Evolutionary conservation across 2,888 invertebrate species (phyloP).

Genomic region (Sipha maydis): DNA sequence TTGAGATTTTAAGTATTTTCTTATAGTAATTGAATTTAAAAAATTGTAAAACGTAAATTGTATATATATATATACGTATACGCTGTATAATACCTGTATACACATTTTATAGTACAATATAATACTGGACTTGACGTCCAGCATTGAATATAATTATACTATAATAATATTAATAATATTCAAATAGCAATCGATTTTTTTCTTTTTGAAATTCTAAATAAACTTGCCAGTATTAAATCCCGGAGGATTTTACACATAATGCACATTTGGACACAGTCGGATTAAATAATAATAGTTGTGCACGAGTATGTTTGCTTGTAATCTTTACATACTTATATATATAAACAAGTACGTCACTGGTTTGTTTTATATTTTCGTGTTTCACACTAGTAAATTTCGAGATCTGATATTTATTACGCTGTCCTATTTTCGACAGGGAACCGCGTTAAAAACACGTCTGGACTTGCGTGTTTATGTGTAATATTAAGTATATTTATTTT

Average conservation of each 20-base stretch:
- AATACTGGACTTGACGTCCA: not conserved
- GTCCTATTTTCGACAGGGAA: not conserved
- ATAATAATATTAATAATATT: not conserved
- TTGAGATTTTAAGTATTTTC: not conserved
- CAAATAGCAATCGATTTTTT: not conserved
- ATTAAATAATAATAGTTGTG: not conserved
- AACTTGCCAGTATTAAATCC: conserved; percentile 10
- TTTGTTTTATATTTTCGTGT: conserved; percentile 22
- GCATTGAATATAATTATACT: not conserved
- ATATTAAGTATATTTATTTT: not conserved
- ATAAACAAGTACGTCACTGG: not conserved
- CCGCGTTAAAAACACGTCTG: not conserved
- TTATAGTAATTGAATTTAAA: not conserved
- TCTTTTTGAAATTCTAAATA: not conserved
- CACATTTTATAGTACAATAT: not conserved
- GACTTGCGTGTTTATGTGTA: not conserved
- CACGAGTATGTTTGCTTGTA: not conserved
- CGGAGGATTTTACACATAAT: not conserved
- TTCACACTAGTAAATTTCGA: not conserved
- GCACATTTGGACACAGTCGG: not conserved
- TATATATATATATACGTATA: not conserved
- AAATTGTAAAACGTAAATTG: not conserved
- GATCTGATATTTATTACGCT: not conserved
- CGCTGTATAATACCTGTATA: not conserved
- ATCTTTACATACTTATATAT: not conserved